Base-by-base conservation (phyloP, 2,888 invertebrate species). In the Crocallis elinguaria region DNA sequence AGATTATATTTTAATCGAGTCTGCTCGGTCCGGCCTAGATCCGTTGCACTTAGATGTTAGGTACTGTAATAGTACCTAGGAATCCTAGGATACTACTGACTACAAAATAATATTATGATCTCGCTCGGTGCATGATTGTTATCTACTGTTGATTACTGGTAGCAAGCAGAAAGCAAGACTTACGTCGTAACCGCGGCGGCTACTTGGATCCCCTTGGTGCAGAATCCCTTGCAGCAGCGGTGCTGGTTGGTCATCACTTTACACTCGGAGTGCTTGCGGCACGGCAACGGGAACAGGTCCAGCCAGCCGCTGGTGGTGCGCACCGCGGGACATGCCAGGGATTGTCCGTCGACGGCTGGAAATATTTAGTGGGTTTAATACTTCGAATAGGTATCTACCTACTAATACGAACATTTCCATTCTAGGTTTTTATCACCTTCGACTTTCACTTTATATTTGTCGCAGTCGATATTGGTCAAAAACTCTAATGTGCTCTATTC, bases 141-240 rank as follows among this genome's bases (percentile, higher is more conserved):
- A n/a, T n/a, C n/a, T n/a, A 19, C 19, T 19, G 19, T 19, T 19
- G 5, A 5, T 4, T 7, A 9, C n/a, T n/a, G 25, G 9, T 41
- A 36, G 35, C 30, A 33, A 43, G 36, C 38, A 60, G 3, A 32
- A 52, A 52, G 37, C 33, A 25, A 36, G 33, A 74, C 82, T 77
- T 59, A 86, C 86, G 82, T 77, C 68, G 79, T 66, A 11, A 82
- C 57, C 1, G 77, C 69, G 5, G 79, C 74, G 12, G 75, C n/a
- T n/a, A n/a, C 64, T 36, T 73, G 76, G 38, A 88, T 69, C 29
- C 92, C 93, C 60, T 91, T 90, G 5, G 92, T 88, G 69, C 93
- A 93, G 62, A 86, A 81, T 16, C 91, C 88, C 42, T 91, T 89
- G 73, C 94, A 94, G 77, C 94, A 94, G 7, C 93, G 82, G 59